Base-by-base conservation (phyloP, 2,113 vertebrate genomes). In the Origma solitaria region DNA sequence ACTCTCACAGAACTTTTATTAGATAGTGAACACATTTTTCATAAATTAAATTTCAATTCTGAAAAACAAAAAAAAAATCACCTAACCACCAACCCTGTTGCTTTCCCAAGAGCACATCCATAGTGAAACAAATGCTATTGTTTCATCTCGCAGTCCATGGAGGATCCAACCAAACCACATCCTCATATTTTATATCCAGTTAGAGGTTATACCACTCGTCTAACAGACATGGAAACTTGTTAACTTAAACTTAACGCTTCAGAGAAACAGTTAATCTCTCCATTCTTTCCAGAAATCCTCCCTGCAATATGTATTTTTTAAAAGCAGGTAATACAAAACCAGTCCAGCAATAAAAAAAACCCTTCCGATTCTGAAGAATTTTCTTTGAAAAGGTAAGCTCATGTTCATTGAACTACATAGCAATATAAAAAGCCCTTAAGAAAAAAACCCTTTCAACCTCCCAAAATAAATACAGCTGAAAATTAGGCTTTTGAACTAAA, bases 381-480 rank as follows among this genome's bases (percentile, higher is more conserved):
- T 75, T 65, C 64, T 91, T 62, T 61, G 25, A 75, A 90, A 92
- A 71, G 44, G 65, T 75, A 90, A 84, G 80, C 45, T 78, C 16
- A 8, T 33, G 9, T 33, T 90, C 89, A 93, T 13, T 86, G 92
- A 93, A 37, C 60, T 86, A 84, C 71, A 65, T 0, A 68, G 47
- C 45, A 94, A 81, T 38, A 90, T 35, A 60, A 90, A 87, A 90
- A 91, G 47, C 38, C 76, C 76, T 66, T 45, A 44, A 70, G 64
- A 92, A 95, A 80, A 86, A 85, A 94, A 14, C 53, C 79, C 64
- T 95, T 94, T 93, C 90, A 88, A 86, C 40, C 44, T 88, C 82
- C 76, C 53, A 92, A 94, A 95, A 96, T 86, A 96, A 93, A 95
- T 79, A 82, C 68, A 90, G 75, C 56, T 90, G 85, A 82, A 97